A percentile compares a stretch with the other conserved stretches of the same genome.
phyloP scores from a whole-genome alignment of 2,888 invertebrate genomes.

The Biston betularia region DNA sequence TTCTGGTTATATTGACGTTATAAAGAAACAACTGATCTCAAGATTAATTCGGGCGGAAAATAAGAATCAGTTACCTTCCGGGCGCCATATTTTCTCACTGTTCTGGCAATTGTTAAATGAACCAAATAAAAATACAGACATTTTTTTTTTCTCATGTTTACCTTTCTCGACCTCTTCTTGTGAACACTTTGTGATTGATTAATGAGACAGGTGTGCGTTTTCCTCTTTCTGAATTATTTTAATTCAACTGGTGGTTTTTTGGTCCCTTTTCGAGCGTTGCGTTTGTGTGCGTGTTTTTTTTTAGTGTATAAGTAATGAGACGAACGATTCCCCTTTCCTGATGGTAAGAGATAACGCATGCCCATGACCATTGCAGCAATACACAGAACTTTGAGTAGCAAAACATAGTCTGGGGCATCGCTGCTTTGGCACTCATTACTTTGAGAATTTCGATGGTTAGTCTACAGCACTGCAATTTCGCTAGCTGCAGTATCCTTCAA shows the following conservation, averaged over 20 bases:
- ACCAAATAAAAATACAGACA: conserved; percentile 59
- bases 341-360: no score
- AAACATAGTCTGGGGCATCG: no score
- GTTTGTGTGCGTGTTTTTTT: background rate
- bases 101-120: conserved; percentile 63
- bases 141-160: conserved; percentile 54
- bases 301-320: no score
- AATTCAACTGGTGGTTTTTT: conserved; percentile 26
- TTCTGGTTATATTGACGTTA: conserved; percentile 35
- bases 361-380: no score
- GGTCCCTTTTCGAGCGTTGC: background rate
- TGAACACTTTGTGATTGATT: conserved; percentile 46
- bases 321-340: no score
- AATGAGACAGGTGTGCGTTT: conserved; percentile 30
- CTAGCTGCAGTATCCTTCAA: no score
- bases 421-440: no score
- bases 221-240: conserved; percentile 12
- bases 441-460: no score
- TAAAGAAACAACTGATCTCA: conserved; percentile 45
- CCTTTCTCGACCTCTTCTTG: conserved; percentile 46
- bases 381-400: no score
- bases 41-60: conserved; percentile 64
- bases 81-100: conserved; percentile 54
- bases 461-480: no score
- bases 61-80: conserved; percentile 58